These are phyloP conservation scores for Bugulina stolonifera DNA, from an alignment of 2,888 invertebrate species.

Conservation along the genomic window DNA sequence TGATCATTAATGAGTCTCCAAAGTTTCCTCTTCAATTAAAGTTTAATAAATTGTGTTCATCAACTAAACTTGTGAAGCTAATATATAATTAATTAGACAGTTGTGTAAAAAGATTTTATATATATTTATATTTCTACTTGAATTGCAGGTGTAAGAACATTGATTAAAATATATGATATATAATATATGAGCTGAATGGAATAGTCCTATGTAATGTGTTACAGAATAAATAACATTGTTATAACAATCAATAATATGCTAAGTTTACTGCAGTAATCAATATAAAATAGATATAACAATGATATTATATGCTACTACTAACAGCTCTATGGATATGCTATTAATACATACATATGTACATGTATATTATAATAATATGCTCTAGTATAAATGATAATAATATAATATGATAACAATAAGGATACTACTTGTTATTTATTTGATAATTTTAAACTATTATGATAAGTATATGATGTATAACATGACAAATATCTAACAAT, in stretches of 20 bases:
- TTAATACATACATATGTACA: background rate
- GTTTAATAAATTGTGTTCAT: background rate
- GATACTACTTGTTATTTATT: too few species aligned
- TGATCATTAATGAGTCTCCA: background rate
- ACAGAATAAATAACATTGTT: background rate
- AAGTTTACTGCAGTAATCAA: background rate
- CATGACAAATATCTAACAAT: background rate
- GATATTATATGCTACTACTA: background rate
- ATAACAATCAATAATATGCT: background rate
- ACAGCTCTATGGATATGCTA: background rate
- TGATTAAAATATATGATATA: constrained; percentile 22
- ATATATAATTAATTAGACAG: background rate
- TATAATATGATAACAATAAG: too few species aligned
- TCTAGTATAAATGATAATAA: too few species aligned
- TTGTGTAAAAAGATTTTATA: background rate
- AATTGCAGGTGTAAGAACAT: background rate
- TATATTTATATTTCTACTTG: background rate
- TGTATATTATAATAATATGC: too few species aligned
- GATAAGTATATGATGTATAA: background rate
- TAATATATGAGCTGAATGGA: background rate
- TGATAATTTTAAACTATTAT: too few species aligned
- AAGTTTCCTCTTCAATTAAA: background rate
- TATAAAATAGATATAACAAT: background rate
- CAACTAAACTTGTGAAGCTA: background rate
- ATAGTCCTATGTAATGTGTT: background rate